A percentile compares a stretch with the other conserved stretches of the same genome.
Conservation (phyloP, 2,888 invertebrate genomes). For the Drosophila sordidula region DNA sequence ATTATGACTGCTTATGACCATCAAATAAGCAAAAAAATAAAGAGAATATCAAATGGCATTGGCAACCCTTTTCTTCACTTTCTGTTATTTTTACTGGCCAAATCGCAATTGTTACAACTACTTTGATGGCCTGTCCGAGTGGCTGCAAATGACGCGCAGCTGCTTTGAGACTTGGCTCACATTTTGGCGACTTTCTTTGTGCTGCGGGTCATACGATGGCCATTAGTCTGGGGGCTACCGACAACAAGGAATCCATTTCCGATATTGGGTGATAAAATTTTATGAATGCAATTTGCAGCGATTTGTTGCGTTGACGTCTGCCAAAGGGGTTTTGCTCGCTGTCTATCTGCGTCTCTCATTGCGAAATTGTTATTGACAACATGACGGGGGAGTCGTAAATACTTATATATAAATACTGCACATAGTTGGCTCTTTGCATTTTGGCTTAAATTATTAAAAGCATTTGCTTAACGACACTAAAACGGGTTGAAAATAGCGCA, state of each 20-base stretch:
- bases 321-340: conserved; percentile 33
- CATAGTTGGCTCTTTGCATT: conserved; percentile 47
- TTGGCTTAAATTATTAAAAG: conserved; percentile 72
- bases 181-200: conserved; percentile 45
- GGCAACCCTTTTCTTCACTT: conserved; percentile 46
- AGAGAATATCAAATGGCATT: conserved; percentile 38
- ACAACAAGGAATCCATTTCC: conserved; percentile 77
- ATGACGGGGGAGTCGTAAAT: conserved; percentile 71
- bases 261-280: conserved; percentile 81
- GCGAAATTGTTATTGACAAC: conserved; percentile 77
- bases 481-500: conserved; percentile 33
- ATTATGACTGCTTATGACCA: conserved; percentile 77
- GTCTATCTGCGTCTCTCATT: conserved; percentile 49
- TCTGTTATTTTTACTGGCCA: conserved; percentile 20
- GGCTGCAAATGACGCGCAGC: conserved; percentile 51
- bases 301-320: conserved; percentile 68
- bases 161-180: conserved; percentile 18
- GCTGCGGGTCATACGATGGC: conserved; percentile 58
- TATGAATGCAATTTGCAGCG: conserved; percentile 80
- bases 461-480: conserved; percentile 60
- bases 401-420: conserved; percentile 55
- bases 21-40: neutral
- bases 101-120: conserved; percentile 53
- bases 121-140: conserved; percentile 44
- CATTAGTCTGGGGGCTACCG: conserved; percentile 71